Base-by-base conservation (phyloP, 2,113 vertebrate genomes). In the Hyaena hyaena region DNA sequence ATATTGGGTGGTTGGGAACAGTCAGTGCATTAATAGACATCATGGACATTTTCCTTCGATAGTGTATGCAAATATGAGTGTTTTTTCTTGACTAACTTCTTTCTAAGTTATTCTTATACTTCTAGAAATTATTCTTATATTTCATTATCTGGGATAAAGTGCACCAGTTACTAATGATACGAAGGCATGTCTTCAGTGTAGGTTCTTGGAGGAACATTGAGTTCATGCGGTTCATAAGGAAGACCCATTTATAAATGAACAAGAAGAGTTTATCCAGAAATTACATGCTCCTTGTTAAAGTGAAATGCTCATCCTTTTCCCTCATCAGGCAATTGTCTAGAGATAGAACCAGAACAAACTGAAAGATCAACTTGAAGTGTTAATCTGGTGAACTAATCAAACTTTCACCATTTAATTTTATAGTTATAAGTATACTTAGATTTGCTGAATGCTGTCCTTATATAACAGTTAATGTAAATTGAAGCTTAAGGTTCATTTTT, bases 241-340 rank as follows among this genome's bases (percentile, higher is more conserved):
- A 86, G 39, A 97, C 11, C 17, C 17, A 77, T 87, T 91, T 83
- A 23, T 93, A 88, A 82, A 83, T 65, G n/a, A 93, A 58, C 35
- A 66, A 83, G 31, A 68, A 45, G 55, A 90, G 10, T 79, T 69
- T 71, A 61, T 48, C 35, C 53, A 88, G 50, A 88, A 94, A 76
- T 82, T 35, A 48, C 17, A 83, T 76, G 83, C 93, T 63, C 6
- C 23, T 71, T n/a, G 35, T 90, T 73, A 82, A 91, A 94, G 73
- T 68, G 10, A 91, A 50, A 68, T 39, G 76, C 21, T n/a, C 4
- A 33, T 58, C 43, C 9, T 58, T 96, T 73, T 50, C 6, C 73
- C 17, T 21, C 2, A 0, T 88, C 53, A 79, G 71, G 19, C 26
- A 82, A 71, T 23, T 76, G 28, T 45, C 43, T 28, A 88, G 39